Evolutionary conservation across 2,113 vertebrate species (phyloP), one percentile per base, ranked within the genome.

Genomic region (Stictonetta naevosa): DNA sequence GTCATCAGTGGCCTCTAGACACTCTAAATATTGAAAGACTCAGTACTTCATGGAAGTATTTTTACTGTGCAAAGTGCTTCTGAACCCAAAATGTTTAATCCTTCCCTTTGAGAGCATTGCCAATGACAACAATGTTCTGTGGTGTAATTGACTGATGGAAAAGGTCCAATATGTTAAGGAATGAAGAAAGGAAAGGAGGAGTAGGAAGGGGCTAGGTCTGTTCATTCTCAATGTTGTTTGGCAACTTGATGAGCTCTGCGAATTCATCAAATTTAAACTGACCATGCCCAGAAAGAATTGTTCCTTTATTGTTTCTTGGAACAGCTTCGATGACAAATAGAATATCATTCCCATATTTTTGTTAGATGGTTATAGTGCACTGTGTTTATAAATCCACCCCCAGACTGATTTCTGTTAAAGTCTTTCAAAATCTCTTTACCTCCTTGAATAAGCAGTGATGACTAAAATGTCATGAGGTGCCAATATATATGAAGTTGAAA

Each of bases 401-500:
- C 66, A 92, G 90, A 80, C 34, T 76, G 85, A 93, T 87, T 90
- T 89, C 78, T 95, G 55, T 50, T 92, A 95, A 92, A 93, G 59
- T 78, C 68, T 91, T 93, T 94, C 59, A 92, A 91, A 93, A 93
- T 82, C 74, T 85, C 88, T 71, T 94, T 95, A 85, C 86, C 55
- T 89, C 55, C 69, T 93, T 93, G 77, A 96, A 93, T 95, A 96
- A 92, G 81, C 71, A 86, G 11, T 72, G 78, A 72, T 72, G 74
- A 90, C 92, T 90, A 72, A 92, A 96, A 88, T 92, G 86, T 91
- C 94, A 90, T 86, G 72, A 95, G 50, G 75, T 93, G 87, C 55
- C 96, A 96, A 93, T 96, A 96, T 86, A 85, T 75, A 95, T 95
- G 95, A 96, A 83, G 81, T 67, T 95, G 68, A 94, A 96, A 77